A percentile compares a stretch with the other conserved stretches of the same genome.
Conservation (phyloP, 2,888 invertebrate species). For the Linnaemya vulpina region DNA sequence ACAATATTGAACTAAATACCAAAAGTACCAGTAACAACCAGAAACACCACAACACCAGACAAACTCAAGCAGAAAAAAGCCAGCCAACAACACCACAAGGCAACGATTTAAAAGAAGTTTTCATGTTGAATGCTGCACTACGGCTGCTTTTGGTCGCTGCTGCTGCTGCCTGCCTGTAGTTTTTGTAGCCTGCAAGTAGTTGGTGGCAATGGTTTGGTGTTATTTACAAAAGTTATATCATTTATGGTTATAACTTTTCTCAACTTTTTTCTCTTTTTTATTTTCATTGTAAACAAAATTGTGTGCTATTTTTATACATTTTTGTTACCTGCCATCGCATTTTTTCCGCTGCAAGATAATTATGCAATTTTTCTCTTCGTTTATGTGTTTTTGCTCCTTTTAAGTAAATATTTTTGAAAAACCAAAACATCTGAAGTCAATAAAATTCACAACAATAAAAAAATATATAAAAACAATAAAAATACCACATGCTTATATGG, state of each 20-base stretch:
- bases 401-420: constrained; percentile 4
- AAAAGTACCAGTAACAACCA: constrained; percentile 56
- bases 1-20: constrained; percentile 70
- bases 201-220: constrained; percentile 60
- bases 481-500: background rate
- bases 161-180: background rate
- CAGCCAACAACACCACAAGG: constrained; percentile 2
- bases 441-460: constrained; percentile 41
- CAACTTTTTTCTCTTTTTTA: background rate
- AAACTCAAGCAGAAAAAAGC: constrained; percentile 23
- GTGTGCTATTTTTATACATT: constrained; percentile 50
- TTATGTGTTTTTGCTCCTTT: background rate
- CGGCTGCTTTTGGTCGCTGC: background rate
- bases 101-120: constrained; percentile 36
- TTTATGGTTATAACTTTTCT: constrained; percentile 48
- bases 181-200: constrained; percentile 4
- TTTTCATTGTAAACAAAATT: constrained; percentile 51
- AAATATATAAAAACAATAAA: constrained; percentile 20
- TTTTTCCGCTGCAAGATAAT: constrained; percentile 45
- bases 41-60: constrained; percentile 25
- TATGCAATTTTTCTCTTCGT: constrained; percentile 60
- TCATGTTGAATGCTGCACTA: constrained; percentile 18
- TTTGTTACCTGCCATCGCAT: constrained; percentile 20
- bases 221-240: constrained; percentile 69
- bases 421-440: constrained; percentile 4